phyloP scores from a whole-genome alignment of 2,113 vertebrate species.

The Seriola quinqueradiata region DNA sequence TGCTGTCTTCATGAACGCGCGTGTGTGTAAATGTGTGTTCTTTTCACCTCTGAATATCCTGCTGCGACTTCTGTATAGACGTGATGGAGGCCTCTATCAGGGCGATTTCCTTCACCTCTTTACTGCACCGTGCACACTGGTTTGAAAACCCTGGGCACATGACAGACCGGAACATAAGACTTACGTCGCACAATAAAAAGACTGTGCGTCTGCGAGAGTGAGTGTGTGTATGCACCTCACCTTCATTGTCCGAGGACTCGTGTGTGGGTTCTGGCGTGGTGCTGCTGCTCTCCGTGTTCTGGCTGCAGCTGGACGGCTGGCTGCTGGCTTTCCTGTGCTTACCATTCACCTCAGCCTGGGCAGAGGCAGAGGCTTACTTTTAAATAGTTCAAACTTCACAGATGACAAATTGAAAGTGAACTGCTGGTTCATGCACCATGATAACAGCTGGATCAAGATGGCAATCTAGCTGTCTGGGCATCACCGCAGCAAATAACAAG shows the following conservation, averaged over 20 bases:
- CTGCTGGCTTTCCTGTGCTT: slow-evolving; percentile 91
- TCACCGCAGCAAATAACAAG: slow-evolving; percentile 1
- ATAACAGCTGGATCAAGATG: background rate
- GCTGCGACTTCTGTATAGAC: slow-evolving; percentile 91
- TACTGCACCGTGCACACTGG: slow-evolving; percentile 88
- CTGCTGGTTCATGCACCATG: background rate
- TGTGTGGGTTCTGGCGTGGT: slow-evolving; percentile 94
- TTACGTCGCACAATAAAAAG: no score
- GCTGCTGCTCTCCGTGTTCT: slow-evolving; percentile 95
- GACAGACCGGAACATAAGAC: background rate
- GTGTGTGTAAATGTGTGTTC: background rate
- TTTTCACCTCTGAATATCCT: slow-evolving; percentile 93
- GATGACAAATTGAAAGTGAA: background rate
- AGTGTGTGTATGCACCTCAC: slow-evolving; percentile 61
- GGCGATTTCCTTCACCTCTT: slow-evolving; percentile 88
- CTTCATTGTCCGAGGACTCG: slow-evolving; percentile 93
- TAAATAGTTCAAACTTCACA: background rate
- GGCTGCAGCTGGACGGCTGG: slow-evolving; percentile 94
- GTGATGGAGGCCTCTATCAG: slow-evolving; percentile 90
- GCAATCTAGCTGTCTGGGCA: background rate
- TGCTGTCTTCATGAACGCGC: background rate
- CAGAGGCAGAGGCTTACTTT: background rate
- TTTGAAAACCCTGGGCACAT: slow-evolving; percentile 83
- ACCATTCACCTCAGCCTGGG: slow-evolving; percentile 79
- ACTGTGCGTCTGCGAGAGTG: background rate